These are phyloP conservation scores for Phorcus lineatus DNA, from an alignment of 2,888 invertebrate genomes.

Conservation along the genomic window DNA sequence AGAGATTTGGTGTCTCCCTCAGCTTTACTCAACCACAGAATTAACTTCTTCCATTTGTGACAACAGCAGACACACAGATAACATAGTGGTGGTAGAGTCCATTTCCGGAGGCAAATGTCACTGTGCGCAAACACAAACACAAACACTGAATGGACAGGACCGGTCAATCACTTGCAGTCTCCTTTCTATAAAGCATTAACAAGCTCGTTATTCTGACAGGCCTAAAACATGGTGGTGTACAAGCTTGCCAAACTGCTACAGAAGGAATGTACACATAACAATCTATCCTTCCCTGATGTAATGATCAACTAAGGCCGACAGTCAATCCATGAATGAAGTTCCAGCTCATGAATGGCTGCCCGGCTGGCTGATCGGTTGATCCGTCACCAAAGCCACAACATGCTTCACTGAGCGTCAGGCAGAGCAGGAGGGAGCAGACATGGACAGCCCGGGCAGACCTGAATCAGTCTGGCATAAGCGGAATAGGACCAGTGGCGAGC, in stretches of 20 bases:
- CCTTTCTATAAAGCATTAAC: too few species aligned
- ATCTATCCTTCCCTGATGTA: too few species aligned
- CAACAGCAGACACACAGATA: background rate
- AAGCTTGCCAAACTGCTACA: too few species aligned
- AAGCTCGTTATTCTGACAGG: too few species aligned
- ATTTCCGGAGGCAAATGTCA: constrained; percentile 11
- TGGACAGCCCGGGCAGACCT: too few species aligned
- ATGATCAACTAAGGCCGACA: background rate
- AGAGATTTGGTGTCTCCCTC: too few species aligned
- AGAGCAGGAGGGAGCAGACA: background rate
- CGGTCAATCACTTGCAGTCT: too few species aligned
- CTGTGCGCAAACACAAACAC: background rate
- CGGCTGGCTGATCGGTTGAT: background rate
- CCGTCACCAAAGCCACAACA: background rate
- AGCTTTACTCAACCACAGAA: background rate
- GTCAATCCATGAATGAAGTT: constrained; percentile 13
- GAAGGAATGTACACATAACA: too few species aligned
- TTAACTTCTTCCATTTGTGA: background rate
- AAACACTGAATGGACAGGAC: too few species aligned
- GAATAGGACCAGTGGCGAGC: background rate
- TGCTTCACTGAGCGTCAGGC: background rate
- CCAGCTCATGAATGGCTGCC: background rate
- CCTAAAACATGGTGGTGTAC: too few species aligned
- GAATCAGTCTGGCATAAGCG: background rate
- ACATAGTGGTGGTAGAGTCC: background rate